Base-by-base conservation (phyloP, 2,113 vertebrate species). In the Anseranas semipalmata region DNA sequence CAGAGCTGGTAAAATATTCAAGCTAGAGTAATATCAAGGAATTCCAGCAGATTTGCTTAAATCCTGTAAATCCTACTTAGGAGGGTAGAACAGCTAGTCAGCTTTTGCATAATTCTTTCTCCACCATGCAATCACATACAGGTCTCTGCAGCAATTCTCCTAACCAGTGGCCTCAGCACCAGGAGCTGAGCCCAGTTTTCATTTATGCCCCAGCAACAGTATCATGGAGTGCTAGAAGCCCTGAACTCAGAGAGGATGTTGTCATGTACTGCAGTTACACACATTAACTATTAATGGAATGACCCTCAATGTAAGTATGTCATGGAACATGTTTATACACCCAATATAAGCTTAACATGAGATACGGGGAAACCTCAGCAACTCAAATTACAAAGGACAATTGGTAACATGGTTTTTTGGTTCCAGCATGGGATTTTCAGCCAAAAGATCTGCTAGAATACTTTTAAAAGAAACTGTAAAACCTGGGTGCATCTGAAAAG, bases 11-110 rank as follows among this genome's bases (percentile, higher is more conserved):
- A 6, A 18, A 92, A 56, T 7, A 92, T 53, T 87, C 73, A 66
- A 65, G 77, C 32, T 89, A 39, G 33, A 96, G 19, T 86, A 86
- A 93, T 92, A 96, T 76, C 84, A 96, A 96, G 91, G 89, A 97
- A 97, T 97, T 95, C 96, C 89, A 96, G 58, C 70, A 95, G 92
- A 96, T 95, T 92, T 96, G 74, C 84, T 91, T 96, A 96, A 97
- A 93, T 78, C 94, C 94, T 81, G 22, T 78, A 95, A 96, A 97
- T 96, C 94, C 86, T 85, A 82, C 41, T 95, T 97, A 96, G 50
- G 66, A 97, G 84, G 62, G 73, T 39, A 89, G 91, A 95, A 94
- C 92, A 95, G 93, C 87, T 92, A 95, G 92, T 92, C 93, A 79
- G 96, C 92, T 96, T 94, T 93, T 87, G 75, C 79, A 83, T 95